Percentiles rank a stretch among this genome's conserved stretches.
Conservation (phyloP, 1,140 invertebrate species). For the Drosophila miranda region DNA sequence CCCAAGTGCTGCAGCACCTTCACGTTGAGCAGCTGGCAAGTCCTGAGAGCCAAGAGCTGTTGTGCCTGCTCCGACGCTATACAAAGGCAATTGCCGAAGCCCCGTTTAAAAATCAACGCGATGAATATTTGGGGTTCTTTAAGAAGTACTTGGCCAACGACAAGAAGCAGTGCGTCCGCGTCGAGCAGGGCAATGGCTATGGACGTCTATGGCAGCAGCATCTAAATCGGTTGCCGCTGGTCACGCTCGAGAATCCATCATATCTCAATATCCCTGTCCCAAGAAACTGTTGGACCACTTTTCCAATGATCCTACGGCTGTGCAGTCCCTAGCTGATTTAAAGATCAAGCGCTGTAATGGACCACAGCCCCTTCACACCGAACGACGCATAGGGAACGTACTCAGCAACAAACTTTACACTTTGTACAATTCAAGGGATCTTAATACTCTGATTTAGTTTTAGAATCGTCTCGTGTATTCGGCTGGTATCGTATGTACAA, state of each 20-base stretch:
- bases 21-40: constrained; percentile 78
- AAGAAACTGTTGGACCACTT: constrained; percentile 85
- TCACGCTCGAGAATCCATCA: constrained; percentile 89
- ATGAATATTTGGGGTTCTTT: constrained; percentile 82
- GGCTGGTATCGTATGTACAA: constrained; percentile 39
- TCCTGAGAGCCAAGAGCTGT: constrained; percentile 82
- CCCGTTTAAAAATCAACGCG: constrained; percentile 85
- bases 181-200: constrained; percentile 88
- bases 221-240: constrained; percentile 87
- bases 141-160: constrained; percentile 86
- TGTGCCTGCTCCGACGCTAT: constrained; percentile 84
- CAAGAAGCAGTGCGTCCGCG: constrained; percentile 86
- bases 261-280: constrained; percentile 87
- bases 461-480: constrained; percentile 43
- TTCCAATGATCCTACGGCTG: constrained; percentile 83
- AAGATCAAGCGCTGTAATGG: constrained; percentile 85
- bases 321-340: constrained; percentile 86
- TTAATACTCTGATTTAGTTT: constrained; percentile 71
- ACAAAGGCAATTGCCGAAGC: constrained; percentile 87
- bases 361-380: constrained; percentile 83
- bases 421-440: constrained; percentile 86
- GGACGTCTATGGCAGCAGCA: constrained; percentile 89
- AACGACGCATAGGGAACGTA: constrained; percentile 88
- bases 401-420: constrained; percentile 88
- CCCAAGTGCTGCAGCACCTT: constrained; percentile 83